A percentile compares a stretch with the other conserved stretches of the same genome.
Conservation (phyloP, 2,888 invertebrate genomes). For the Homarus gammarus region DNA sequence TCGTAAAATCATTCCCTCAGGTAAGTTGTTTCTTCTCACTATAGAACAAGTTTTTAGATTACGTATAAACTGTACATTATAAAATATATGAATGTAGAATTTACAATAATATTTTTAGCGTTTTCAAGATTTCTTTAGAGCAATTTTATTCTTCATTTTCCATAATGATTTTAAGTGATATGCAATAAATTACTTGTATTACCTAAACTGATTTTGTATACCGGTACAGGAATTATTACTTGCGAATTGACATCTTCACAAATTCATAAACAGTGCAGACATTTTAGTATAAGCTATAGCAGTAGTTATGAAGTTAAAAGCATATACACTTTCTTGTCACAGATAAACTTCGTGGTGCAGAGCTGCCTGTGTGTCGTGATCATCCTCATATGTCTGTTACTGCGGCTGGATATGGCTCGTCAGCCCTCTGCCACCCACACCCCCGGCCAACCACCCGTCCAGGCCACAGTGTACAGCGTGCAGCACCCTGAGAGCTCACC, state of each 20-base stretch:
- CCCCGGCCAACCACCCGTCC: background rate
- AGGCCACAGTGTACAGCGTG: background rate
- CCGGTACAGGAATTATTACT: background rate
- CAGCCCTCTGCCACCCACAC: background rate
- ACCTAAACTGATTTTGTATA: background rate
- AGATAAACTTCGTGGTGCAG: conserved; percentile 73
- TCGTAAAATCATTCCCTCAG: conserved; percentile 60
- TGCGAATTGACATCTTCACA: too few relatives aligned
- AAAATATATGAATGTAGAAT: too few relatives aligned
- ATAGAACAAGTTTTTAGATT: too few relatives aligned
- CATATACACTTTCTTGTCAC: background rate
- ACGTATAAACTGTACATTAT: too few relatives aligned
- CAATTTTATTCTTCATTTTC: too few relatives aligned
- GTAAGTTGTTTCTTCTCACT: too few relatives aligned
- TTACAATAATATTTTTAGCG: background rate
- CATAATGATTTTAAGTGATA: too few relatives aligned
- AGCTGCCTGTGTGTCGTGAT: conserved; percentile 32
- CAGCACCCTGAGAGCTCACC: background rate
- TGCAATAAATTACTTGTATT: background rate
- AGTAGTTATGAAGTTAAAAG: background rate
- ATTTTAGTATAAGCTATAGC: background rate
- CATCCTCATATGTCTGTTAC: conserved; percentile 37
- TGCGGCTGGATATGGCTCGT: background rate
- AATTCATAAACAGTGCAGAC: too few relatives aligned
- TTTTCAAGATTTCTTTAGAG: background rate